Evolutionary conservation across 2,888 invertebrate species (phyloP), one percentile per base, ranked within the genome.

Genomic region (Melikaiella ostensackeni): DNA sequence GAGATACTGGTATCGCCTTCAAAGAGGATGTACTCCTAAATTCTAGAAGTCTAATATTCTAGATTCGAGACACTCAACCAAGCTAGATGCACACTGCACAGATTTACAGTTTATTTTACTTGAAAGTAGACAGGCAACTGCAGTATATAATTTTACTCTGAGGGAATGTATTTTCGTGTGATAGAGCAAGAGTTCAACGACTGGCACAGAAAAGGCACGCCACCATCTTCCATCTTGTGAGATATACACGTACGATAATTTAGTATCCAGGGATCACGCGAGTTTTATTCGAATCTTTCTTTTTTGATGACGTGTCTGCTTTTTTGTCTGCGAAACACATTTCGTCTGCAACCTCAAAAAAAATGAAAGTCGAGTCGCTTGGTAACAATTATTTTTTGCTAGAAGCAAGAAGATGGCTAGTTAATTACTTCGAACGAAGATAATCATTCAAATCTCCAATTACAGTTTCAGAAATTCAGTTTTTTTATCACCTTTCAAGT

Each of bases 151-250:
- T 79, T 82, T 79, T 59, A 38, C 21, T 57, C 33, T 21, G 35
- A 46, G 55, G 55, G 75, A 81, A 81, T 81, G 75, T 82, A 84
- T 84, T 86, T 86, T 84, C 70, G 83, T 81, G 50, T 55, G 27
- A 50, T 50, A 55, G 82, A 78, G 79, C 77, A 80, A 75, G 88
- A 87, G 90, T 90, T 90, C 90, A 90, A 88, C 88, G 90, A 89
- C 90, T 90, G 90, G 86, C 89, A 89, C 89, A 88, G 89, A 90
- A 90, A 90, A 88, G 86, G 85, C 88, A 84, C 85, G 84, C 83
- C 85, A 88, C 87, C 88, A 88, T 88, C n/a, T n/a, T n/a, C n/a
- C 88, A 88, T 88, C 85, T 88, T 88, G 87, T 79, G 84, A 85
- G 86, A 87, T 85, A 85, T 83, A 82, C 83, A 76, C 19, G 64